Evolutionary conservation across 2,797 vertebrate genomes (phyloP), one percentile per base, ranked within the genome.

Genomic region (Loris lydekkerianus): DNA sequence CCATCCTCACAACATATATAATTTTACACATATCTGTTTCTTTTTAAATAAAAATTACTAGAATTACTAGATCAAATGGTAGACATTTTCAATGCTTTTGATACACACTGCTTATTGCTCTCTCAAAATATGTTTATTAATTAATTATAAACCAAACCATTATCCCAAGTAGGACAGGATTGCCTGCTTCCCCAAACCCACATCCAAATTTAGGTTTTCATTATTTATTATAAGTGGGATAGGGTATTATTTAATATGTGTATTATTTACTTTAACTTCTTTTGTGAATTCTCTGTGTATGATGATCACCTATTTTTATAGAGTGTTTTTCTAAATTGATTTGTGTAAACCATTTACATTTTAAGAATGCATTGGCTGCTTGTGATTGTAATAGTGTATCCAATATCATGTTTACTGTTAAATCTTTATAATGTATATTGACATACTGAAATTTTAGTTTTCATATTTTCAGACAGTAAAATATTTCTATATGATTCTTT

Each of bases 251-350:
- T 93, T 89, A 25, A 34, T 49, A 67, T 69, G 27, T 75, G 43
- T 76, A 46, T 67, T 70, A 70, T 23, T 90, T 53, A 70, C 14
- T 58, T 73, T 76, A 27, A 67, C 58, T 83, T 92, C 69, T 81
- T 88, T 9, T 18, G 21, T 82, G 37, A 91, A 18, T 73, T 77
- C 29, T 70, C 49, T 34, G 8, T 58, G 76, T 27, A 84, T 43
- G 65, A 58, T 27, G 61, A 75, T 63, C 58, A 81, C 2, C 37
- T 34, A 70, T 89, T 80, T 75, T 60, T 49, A 40, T 3, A 56
- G 4, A 3, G 31, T 49, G 92, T 61, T 81, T 83, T 85, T 81
- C 63, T 94, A 43, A 92, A 78, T 60, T 78, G 31, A 34, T 92
- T 4, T 43, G 21, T 84, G 49, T 29, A 58, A 75, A 76, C 1